Evolutionary conservation across 2,113 vertebrate genomes (phyloP).

Genomic region (Prionailurus viverrinus): DNA sequence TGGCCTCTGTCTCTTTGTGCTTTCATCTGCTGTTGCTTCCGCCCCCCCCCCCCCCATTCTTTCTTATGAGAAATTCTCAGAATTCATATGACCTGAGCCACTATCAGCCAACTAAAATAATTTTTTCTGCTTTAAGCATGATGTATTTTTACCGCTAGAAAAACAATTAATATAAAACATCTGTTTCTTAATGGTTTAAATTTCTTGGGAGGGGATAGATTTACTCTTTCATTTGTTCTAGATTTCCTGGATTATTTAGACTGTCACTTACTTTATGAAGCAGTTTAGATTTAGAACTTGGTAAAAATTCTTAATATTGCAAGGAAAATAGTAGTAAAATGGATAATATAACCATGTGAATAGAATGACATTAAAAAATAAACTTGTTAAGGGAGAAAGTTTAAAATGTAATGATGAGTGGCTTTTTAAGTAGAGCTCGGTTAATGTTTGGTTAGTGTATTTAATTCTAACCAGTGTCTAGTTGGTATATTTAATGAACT

Average conservation of each 20-base stretch:
- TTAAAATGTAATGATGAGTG: conserved; percentile 59
- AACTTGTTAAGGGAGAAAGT: conserved; percentile 62
- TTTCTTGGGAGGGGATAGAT: conserved; percentile 52
- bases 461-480: conserved; percentile 30
- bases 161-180: conserved; percentile 80
- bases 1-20: neutral
- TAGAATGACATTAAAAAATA: conserved; percentile 62
- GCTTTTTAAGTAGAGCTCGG: neutral
- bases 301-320: conserved; percentile 78
- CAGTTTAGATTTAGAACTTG: conserved; percentile 73
- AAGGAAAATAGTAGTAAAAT: conserved; percentile 72
- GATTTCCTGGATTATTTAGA: conserved; percentile 78
- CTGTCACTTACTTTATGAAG: conserved; percentile 72
- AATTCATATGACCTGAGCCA: neutral
- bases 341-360: conserved; percentile 1
- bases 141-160: conserved; percentile 62
- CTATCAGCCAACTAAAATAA: neutral
- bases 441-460: neutral
- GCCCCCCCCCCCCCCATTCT: rapidly evolving
- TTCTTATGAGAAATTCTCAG: neutral
- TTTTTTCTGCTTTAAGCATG: conserved; percentile 38
- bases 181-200: conserved; percentile 74
- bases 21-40: neutral
- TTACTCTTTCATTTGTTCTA: conserved; percentile 76
- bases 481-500: neutral